Conservation (phyloP, 1,140 invertebrate genomes). For the Nephotettix cincticeps region DNA sequence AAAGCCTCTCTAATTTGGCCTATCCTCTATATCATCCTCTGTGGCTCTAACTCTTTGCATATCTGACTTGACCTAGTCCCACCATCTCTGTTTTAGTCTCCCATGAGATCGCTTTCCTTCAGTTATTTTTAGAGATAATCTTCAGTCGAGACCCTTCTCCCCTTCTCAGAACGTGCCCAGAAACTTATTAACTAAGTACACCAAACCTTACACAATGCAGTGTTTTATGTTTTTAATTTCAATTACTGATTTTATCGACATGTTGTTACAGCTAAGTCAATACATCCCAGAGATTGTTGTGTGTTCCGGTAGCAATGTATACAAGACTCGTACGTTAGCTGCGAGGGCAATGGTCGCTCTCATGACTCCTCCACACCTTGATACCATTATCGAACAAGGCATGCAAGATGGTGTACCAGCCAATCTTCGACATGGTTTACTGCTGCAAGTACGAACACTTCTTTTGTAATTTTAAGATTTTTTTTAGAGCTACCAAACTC, state of each 20-base stretch:
- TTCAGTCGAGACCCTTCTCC: no score
- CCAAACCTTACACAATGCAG: no score
- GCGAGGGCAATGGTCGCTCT: conserved; percentile 48
- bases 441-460: conserved; percentile 46
- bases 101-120: no score
- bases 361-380: conserved; percentile 43
- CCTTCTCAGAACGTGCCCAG: no score
- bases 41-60: no score
- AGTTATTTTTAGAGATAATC: no score
- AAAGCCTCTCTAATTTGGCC: no score
- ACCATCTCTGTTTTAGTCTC: no score
- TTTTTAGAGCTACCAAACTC: neutral
- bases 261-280: conserved; percentile 42
- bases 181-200: no score
- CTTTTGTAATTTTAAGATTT: neutral
- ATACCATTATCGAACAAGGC: conserved; percentile 41
- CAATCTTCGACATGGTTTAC: conserved; percentile 50
- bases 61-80: no score
- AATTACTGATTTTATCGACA: neutral
- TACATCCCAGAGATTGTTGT: conserved; percentile 45
- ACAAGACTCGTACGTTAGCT: conserved; percentile 47
- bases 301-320: conserved; percentile 44
- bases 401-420: conserved; percentile 39
- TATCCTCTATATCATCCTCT: no score
- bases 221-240: conserved; percentile 9